phyloP scores from a whole-genome alignment of 1,140 invertebrate genomes.

The Reticulitermes speratus region DNA sequence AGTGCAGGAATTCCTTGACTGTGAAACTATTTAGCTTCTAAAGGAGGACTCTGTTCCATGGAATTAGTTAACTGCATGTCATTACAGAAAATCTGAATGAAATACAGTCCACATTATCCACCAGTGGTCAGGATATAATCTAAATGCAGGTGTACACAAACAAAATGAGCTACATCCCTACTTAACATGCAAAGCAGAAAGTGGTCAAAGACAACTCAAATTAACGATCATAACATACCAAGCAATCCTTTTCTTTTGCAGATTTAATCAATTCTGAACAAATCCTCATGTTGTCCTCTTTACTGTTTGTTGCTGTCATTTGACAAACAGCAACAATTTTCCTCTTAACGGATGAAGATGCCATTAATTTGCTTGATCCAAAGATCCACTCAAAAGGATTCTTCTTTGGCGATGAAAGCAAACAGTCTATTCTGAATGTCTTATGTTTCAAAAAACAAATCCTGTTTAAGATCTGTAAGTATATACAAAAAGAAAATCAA shows the following conservation, averaged over 20 bases:
- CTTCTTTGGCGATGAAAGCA: neutral
- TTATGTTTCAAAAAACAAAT: neutral
- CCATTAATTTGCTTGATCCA: neutral
- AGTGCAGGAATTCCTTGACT: no score
- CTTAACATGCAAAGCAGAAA: no score
- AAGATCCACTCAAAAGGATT: neutral
- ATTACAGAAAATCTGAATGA: no score
- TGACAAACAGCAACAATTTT: neutral
- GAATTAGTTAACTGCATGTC: no score
- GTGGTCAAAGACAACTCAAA: no score
- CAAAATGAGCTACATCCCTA: no score
- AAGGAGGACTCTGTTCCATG: no score
- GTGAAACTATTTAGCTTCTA: no score
- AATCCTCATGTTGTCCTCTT: neutral
- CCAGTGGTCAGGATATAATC: no score
- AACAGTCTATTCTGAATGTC: neutral
- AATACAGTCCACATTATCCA: no score
- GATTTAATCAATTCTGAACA: slow-evolving; percentile 13
- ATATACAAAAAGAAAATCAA: neutral
- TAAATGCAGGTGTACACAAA: no score
- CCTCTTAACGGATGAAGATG: neutral
- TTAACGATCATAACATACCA: neutral
- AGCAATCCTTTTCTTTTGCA: neutral
- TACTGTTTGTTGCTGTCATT: slow-evolving; percentile 3
- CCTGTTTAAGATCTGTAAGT: neutral